These are phyloP conservation scores for Brachypodius melanocephalos DNA, from an alignment of 2,113 vertebrate genomes.

Conservation along the genomic window DNA sequence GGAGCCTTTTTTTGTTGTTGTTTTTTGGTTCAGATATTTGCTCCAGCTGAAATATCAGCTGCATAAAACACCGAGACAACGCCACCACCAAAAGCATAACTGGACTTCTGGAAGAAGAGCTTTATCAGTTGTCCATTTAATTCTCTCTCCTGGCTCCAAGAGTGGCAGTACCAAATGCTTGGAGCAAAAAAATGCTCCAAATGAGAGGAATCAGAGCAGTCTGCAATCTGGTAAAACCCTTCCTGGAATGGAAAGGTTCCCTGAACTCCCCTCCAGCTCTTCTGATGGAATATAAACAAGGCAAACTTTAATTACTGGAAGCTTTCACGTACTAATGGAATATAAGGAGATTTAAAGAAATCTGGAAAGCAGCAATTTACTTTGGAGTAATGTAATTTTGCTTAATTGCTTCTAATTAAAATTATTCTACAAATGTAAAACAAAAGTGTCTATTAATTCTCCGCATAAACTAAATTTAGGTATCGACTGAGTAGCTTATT, in stretches of 20 bases:
- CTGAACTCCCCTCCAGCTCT: not conserved
- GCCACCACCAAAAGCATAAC: not conserved
- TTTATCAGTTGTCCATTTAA: not conserved
- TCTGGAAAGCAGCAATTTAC: conserved; percentile 38
- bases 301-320: not conserved
- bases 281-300: not conserved
- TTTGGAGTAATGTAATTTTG: conserved; percentile 8
- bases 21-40: not conserved
- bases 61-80: not conserved
- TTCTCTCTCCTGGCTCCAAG: not conserved
- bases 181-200: not conserved
- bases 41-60: not conserved
- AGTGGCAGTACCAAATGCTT: not conserved
- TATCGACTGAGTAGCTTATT: conserved; percentile 26
- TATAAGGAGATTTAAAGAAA: not conserved
- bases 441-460: conserved; percentile 42
- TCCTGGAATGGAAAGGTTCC: not conserved
- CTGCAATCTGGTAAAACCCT: not conserved
- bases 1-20: not conserved
- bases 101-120: not conserved
- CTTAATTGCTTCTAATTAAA: conserved; percentile 53
- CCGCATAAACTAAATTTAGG: conserved; percentile 34
- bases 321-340: not conserved
- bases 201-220: not conserved
- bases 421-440: conserved; percentile 38